Conservation (phyloP, 2,797 vertebrate genomes). For the Lacerta agilis region DNA sequence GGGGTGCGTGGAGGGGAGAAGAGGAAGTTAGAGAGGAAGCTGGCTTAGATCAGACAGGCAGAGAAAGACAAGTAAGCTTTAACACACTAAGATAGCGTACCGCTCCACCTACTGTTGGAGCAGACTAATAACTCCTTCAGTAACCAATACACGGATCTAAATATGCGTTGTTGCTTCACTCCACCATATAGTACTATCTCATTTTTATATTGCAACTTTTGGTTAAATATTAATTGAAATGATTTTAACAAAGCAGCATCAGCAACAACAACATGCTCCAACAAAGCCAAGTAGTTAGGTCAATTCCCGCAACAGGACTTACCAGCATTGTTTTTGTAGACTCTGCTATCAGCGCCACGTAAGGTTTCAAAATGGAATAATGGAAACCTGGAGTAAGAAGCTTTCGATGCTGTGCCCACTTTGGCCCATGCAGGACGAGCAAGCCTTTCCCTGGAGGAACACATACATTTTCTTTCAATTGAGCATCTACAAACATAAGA, state of each 20-base stretch:
- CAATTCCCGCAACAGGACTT: conserved; percentile 41
- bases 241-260: not conserved
- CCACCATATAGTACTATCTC: too few species aligned
- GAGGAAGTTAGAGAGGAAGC: too few species aligned
- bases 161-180: too few species aligned
- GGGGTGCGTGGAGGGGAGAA: too few species aligned
- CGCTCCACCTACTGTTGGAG: too few species aligned
- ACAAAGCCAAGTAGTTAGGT: not conserved
- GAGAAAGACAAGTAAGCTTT: too few species aligned
- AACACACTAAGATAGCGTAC: too few species aligned
- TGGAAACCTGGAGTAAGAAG: conserved; percentile 89
- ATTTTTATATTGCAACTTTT: too few species aligned
- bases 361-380: conserved; percentile 86
- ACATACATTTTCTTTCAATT: not conserved
- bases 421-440: conserved; percentile 80
- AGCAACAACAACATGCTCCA: not conserved
- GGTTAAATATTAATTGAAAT: not conserved
- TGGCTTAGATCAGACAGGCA: too few species aligned
- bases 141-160: too few species aligned
- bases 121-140: too few species aligned
- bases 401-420: conserved; percentile 86
- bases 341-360: conserved; percentile 80
- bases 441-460: conserved; percentile 82
- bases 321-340: conserved; percentile 84
- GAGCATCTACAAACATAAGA: not conserved